A percentile compares a stretch with the other conserved stretches of the same genome.
These are phyloP conservation scores for Micronycteris hirsuta DNA, from an alignment of 2,113 vertebrate species.

Conservation along the genomic window DNA sequence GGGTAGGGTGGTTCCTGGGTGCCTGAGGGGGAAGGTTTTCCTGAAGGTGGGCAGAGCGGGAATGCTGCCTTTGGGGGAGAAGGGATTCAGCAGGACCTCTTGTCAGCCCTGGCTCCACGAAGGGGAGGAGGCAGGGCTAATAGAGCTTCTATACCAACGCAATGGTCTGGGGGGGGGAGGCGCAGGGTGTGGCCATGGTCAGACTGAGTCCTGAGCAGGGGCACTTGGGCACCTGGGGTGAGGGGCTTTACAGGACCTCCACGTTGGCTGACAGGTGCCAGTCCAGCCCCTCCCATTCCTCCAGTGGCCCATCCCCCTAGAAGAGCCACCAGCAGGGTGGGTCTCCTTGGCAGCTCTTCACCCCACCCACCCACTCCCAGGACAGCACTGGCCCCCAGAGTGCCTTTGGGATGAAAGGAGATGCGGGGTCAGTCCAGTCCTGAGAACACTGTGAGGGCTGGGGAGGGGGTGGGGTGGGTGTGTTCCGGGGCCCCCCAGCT, in stretches of 20 bases:
- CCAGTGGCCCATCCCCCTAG: background rate
- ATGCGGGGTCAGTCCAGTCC: background rate
- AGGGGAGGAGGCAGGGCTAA: background rate
- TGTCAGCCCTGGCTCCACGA: background rate
- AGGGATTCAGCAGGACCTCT: background rate
- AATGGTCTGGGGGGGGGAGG: background rate
- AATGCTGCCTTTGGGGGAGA: background rate
- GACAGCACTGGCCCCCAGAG: background rate
- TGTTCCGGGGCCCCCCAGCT: background rate
- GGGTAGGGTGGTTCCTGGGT: background rate
- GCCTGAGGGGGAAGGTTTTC: background rate
- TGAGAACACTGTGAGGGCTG: background rate
- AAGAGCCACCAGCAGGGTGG: background rate
- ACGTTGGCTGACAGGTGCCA: background rate
- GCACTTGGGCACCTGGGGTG: constrained; percentile 27
- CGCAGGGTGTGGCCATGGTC: background rate
- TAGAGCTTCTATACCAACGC: background rate
- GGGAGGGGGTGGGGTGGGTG: background rate
- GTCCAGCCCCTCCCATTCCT: background rate
- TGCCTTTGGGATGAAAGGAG: background rate
- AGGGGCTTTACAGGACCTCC: constrained; percentile 1
- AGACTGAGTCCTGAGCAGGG: constrained; percentile 65
- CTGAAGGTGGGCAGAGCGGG: constrained; percentile 28
- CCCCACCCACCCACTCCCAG: background rate
- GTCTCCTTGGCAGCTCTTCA: rapidly evolving